Conservation (phyloP, 2,888 invertebrate genomes). For the Arrhopalites spinosus region DNA sequence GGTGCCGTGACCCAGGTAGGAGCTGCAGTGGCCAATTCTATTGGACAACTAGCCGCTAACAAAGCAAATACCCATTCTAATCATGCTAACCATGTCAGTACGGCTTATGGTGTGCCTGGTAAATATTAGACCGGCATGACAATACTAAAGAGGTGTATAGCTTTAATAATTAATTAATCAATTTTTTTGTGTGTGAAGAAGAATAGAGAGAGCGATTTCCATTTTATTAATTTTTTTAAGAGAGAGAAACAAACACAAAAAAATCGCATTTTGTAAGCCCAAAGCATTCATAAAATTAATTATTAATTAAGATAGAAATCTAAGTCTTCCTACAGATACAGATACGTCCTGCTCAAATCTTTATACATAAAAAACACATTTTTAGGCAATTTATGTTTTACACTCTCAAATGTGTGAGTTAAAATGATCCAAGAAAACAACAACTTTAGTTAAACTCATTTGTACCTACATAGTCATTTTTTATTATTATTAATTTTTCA, state of each 20-base stretch:
- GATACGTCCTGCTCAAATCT: not conserved
- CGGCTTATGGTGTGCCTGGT: slow-evolving; percentile 45
- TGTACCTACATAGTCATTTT: slow-evolving; percentile 11
- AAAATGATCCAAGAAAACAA: too few species aligned
- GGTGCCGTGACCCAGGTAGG: slow-evolving; percentile 57
- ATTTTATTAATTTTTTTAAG: too few species aligned
- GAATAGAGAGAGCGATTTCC: too few species aligned
- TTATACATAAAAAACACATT: not conserved
- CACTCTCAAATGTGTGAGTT: too few species aligned
- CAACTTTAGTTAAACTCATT: not conserved
- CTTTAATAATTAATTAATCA: not conserved
- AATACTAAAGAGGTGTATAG: slow-evolving; percentile 12
- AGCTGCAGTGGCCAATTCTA: slow-evolving; percentile 56
- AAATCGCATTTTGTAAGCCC: slow-evolving; percentile 13
- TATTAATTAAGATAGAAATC: too few species aligned
- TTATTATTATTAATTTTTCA: not conserved
- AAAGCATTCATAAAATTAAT: not conserved
- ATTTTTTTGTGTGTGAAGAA: not conserved
- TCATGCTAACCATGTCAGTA: slow-evolving; percentile 28
- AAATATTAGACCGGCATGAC: slow-evolving; percentile 35
- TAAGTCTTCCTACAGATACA: too few species aligned
- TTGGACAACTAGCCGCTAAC: slow-evolving; percentile 53
- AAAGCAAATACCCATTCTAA: slow-evolving; percentile 49
- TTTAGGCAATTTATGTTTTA: not conserved
- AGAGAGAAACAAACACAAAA: too few species aligned